Percentiles rank a stretch among this genome's conserved stretches.
Conservation (phyloP, 2,888 invertebrate genomes). For the Dryadula phaetusa region DNA sequence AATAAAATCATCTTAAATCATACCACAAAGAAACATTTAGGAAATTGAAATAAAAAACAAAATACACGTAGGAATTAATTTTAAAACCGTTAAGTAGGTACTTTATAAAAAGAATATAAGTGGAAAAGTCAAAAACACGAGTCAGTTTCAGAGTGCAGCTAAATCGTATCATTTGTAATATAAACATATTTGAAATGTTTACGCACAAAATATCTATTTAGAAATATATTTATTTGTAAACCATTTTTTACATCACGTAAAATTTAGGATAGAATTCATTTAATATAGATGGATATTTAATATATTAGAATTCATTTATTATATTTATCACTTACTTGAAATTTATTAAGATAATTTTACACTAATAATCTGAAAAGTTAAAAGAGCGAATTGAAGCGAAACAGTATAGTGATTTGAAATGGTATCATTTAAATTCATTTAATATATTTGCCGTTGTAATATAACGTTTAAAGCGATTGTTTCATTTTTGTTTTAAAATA, state of each 20-base stretch:
- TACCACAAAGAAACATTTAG: conserved; percentile 15
- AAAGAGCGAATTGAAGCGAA: conserved; percentile 20
- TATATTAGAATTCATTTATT: too few species aligned
- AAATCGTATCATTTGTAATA: conserved; percentile 47
- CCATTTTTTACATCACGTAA: too few species aligned
- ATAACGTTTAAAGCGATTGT: too few species aligned
- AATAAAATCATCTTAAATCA: conserved; percentile 4
- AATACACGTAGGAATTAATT: conserved; percentile 23
- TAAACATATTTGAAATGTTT: conserved; percentile 43
- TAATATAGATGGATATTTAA: too few species aligned
- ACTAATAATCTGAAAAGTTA: conserved; percentile 6
- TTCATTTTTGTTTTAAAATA: too few species aligned
- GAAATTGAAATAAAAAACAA: conserved; percentile 25
- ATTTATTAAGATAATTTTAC: not conserved
- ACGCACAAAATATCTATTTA: conserved; percentile 13
- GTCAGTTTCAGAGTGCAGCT: conserved; percentile 82
- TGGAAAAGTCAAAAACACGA: conserved; percentile 57
- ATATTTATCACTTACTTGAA: too few species aligned
- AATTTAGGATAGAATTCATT: too few species aligned
- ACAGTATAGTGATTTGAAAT: conserved; percentile 13
- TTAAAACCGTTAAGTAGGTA: conserved; percentile 26
- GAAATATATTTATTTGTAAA: not conserved
- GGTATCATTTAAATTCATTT: not conserved
- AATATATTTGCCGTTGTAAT: too few species aligned
- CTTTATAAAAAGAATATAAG: conserved; percentile 33